Evolutionary conservation across 1,140 invertebrate species (phyloP).

Genomic region (Oedothorax gibbosus): DNA sequence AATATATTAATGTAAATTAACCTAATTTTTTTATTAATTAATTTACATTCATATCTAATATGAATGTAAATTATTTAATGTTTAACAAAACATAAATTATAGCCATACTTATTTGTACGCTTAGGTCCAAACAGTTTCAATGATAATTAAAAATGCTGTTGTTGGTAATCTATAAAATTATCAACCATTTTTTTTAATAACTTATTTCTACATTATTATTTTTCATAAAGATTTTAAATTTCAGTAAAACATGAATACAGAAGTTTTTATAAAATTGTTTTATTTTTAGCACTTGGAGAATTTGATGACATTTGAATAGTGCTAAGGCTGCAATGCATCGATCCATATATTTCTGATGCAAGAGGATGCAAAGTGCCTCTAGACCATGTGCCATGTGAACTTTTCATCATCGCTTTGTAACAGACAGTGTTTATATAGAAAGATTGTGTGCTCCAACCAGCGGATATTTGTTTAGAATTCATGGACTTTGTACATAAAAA

Average conservation of each 20-base stretch:
- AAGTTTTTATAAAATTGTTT: neutral
- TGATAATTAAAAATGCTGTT: too few species aligned
- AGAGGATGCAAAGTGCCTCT: constrained; percentile 49
- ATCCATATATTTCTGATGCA: neutral
- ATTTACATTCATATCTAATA: too few species aligned
- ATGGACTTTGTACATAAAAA: constrained; percentile 23
- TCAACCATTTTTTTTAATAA: neutral
- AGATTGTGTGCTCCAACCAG: neutral
- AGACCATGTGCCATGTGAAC: constrained; percentile 53
- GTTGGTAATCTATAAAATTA: neutral
- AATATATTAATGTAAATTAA: too few species aligned
- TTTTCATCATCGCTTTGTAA: constrained; percentile 29
- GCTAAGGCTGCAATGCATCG: neutral
- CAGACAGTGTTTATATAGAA: neutral
- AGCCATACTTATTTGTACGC: too few species aligned
- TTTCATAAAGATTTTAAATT: neutral
- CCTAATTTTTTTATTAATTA: too few species aligned
- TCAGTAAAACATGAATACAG: too few species aligned
- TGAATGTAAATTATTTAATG: too few species aligned
- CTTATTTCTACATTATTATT: neutral
- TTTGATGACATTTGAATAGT: constrained; percentile 57
- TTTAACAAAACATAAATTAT: too few species aligned
- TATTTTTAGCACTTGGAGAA: constrained; percentile 52
- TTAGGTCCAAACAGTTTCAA: too few species aligned
- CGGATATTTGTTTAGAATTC: neutral